phyloP scores from a whole-genome alignment of 2,797 vertebrate species.

The Percopsis omiscomaycus region DNA sequence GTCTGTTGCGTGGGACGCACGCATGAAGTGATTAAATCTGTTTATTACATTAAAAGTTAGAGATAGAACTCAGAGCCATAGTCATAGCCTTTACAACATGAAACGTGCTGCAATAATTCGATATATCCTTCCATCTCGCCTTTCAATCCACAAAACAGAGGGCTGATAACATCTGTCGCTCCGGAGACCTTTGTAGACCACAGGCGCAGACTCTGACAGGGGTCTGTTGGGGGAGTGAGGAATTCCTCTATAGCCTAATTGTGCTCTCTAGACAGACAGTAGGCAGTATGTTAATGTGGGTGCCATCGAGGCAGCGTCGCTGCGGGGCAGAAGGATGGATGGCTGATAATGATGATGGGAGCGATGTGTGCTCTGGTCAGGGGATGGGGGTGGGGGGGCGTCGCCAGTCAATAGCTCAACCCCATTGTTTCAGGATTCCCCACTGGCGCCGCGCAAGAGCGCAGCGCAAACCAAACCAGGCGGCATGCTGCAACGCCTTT shows the following conservation, averaged over 20 bases:
- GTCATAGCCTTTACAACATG: background rate
- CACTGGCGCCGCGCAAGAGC: conserved; percentile 75
- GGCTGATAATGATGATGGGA: conserved; percentile 61
- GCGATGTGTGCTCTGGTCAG: conserved; percentile 29
- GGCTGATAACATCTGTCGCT: conserved; percentile 38
- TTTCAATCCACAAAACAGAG: conserved; percentile 1
- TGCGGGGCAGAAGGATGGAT: conserved; percentile 64
- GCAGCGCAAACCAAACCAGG: conserved; percentile 41
- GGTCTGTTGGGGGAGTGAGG: conserved; percentile 6
- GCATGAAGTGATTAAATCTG: too few relatives aligned
- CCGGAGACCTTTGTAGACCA: conserved; percentile 17
- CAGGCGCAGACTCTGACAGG: conserved; percentile 5
- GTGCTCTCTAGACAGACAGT: conserved; percentile 58
- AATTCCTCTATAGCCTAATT: conserved; percentile 51
- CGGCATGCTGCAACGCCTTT: conserved; percentile 48
- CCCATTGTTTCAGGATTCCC: conserved; percentile 74
- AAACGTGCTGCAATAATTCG: background rate
- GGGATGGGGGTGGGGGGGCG: conserved; percentile 19
- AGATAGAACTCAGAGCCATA: background rate
- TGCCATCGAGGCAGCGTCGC: conserved; percentile 67
- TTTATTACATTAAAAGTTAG: too few relatives aligned
- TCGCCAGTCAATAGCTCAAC: conserved; percentile 65
- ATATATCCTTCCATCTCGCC: background rate
- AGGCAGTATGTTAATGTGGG: conserved; percentile 72
- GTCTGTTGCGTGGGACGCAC: too few relatives aligned